Evolutionary conservation across 2,797 vertebrate genomes (phyloP), one percentile per base, ranked within the genome.

Genomic region (Strix occidentalis): DNA sequence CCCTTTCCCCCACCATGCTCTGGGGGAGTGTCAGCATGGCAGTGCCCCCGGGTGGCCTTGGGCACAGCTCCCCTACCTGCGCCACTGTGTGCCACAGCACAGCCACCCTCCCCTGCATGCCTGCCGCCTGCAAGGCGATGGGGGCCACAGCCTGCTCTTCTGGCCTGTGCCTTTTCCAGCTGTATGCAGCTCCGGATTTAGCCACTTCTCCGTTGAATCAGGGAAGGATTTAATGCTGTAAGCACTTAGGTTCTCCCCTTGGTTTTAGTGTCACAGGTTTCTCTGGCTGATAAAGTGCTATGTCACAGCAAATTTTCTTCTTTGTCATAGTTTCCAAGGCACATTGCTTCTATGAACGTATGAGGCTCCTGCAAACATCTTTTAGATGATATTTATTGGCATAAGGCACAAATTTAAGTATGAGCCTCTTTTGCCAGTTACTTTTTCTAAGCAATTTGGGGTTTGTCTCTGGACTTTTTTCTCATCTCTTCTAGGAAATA

Each of bases 1-100:
- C 17, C 35, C 29, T 29, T 46, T 4, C 2, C 41, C 46, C 8
- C 1, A 0, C 33, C 1, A 0, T 6, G 33, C 46, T 23, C 58
- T 46, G 45, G 11, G 45, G 48, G 25, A 43, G 4, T 4, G 10
- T 13, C 35, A 29, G 33, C 9, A 5, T 0, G 2, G 16, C 1
- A 2, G 16, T 60, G 70, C 13, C 41, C 8, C 0, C 1, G 23
- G 0, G 6, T 35, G 14, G 12, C 33, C 37, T 24, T 25, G 5
- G 13, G 31, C 23, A 33, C 17, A 3, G 3, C 41, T 28, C 5
- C 39, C 6, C 28, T n/a, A 8, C 19, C 50, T 61, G 35, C 11
- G 26, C 24, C 16, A 6, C 24, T 6, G 19, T 1, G 0, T 2
- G 1, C 43, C 28, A 29, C 46, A 33, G 20, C 51, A 3, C 48